phyloP scores from a whole-genome alignment of 2,797 vertebrate species.

The Thamnophis elegans region DNA sequence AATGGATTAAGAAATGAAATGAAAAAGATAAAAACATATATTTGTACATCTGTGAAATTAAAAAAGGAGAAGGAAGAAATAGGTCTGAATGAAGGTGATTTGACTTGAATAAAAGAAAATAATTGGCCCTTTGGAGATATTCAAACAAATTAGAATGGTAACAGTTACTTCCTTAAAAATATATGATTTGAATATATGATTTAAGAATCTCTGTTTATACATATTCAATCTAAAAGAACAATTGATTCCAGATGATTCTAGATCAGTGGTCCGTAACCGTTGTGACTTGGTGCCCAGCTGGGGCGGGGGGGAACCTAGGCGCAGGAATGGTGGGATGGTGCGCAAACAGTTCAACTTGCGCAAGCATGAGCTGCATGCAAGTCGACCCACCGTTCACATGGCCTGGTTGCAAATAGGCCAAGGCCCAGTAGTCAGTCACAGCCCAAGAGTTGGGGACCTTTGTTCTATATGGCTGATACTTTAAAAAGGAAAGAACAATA shows the following conservation, averaged over 20 bases:
- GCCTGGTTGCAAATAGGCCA: too few relatives aligned
- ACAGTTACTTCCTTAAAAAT: not conserved
- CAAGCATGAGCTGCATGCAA: too few relatives aligned
- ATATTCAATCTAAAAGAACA: not conserved
- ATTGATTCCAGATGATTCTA: not conserved
- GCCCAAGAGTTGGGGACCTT: too few relatives aligned
- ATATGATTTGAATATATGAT: not conserved
- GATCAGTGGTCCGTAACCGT: too few relatives aligned
- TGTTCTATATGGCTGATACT: not conserved
- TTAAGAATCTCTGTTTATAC: not conserved
- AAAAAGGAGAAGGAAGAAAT: not conserved
- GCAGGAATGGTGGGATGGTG: too few relatives aligned
- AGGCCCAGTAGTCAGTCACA: too few relatives aligned
- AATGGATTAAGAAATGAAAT: not conserved
- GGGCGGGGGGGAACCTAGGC: too few relatives aligned
- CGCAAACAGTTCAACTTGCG: too few relatives aligned
- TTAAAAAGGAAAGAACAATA: not conserved
- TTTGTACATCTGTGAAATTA: not conserved
- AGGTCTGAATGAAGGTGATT: not conserved
- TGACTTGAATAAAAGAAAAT: not conserved
- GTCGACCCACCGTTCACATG: too few relatives aligned
- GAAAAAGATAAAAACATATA: not conserved
- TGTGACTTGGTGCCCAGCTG: too few relatives aligned
- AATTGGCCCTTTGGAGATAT: not conserved
- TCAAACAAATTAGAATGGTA: not conserved